Conservation (phyloP, 2,797 vertebrate species). For the Myiothlypis coronata region DNA sequence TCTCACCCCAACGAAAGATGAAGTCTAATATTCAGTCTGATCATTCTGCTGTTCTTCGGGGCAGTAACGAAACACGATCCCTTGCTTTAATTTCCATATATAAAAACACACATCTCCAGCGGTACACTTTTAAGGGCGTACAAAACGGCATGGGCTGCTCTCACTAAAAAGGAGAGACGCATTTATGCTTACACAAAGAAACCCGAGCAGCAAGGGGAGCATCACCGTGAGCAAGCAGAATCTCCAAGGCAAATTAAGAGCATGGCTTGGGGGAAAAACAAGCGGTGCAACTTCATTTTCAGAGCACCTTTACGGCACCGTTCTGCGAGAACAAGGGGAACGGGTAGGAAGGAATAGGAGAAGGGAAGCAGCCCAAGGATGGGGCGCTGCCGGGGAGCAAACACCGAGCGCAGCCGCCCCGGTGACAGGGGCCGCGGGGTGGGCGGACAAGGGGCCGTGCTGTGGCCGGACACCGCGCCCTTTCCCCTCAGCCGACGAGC, state of each 20-base stretch:
- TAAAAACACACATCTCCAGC: neutral
- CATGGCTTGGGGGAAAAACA: fast-evolving
- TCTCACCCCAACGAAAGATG: neutral
- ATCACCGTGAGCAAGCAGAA: neutral
- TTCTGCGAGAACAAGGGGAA: too few relatives aligned
- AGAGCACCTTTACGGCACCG: neutral
- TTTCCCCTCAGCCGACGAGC: neutral
- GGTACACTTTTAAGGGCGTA: neutral
- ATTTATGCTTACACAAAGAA: neutral
- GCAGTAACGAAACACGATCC: neutral
- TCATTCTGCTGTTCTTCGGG: neutral
- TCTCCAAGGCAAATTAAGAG: neutral
- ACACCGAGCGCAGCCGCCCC: too few relatives aligned
- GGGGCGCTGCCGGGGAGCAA: neutral
- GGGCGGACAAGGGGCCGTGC: neutral
- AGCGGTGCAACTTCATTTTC: neutral
- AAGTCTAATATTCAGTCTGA: neutral
- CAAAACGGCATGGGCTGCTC: neutral
- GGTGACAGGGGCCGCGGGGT: neutral
- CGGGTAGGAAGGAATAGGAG: too few relatives aligned
- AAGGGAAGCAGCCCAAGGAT: too few relatives aligned
- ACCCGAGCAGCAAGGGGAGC: neutral
- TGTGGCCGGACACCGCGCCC: neutral
- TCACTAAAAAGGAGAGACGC: neutral
- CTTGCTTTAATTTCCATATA: neutral